A percentile compares a stretch with the other conserved stretches of the same genome.
Conservation (phyloP, 2,113 vertebrate genomes). For the Salvelinus sp. region DNA sequence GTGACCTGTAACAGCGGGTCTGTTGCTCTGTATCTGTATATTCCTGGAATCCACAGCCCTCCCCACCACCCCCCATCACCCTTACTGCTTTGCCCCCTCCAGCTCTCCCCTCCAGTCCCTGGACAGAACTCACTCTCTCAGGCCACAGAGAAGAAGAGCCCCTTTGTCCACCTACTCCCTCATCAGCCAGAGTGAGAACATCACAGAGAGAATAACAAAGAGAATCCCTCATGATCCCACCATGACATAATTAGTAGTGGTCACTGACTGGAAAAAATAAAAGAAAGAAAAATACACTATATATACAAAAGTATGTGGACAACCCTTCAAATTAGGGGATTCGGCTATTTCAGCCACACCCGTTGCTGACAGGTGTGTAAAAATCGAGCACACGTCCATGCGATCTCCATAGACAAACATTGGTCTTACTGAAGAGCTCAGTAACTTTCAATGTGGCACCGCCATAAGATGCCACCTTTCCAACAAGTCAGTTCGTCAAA, state of each 20-base stretch:
- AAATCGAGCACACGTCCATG: too few relatives aligned
- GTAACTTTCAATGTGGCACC: too few relatives aligned
- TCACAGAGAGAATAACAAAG: conserved; percentile 24
- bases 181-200: conserved; percentile 4
- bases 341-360: too few relatives aligned
- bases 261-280: conserved; percentile 2
- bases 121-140: neutral
- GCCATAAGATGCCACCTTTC: too few relatives aligned
- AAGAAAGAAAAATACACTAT: neutral
- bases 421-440: too few relatives aligned
- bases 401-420: too few relatives aligned
- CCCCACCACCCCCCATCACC: conserved; percentile 5
- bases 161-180: neutral
- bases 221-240: conserved; percentile 13
- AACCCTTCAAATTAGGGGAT: too few relatives aligned
- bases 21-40: conserved; percentile 17
- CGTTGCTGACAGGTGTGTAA: too few relatives aligned
- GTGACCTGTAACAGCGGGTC: conserved; percentile 35
- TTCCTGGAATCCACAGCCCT: conserved; percentile 38
- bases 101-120: neutral
- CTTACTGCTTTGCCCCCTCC: neutral
- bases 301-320: too few relatives aligned
- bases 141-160: neutral
- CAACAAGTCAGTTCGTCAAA: too few relatives aligned
- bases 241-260: conserved; percentile 25